Evolutionary conservation across 2,797 vertebrate genomes (phyloP), one percentile per base, ranked within the genome.

Genomic region (Melanotaenia pygmaea): DNA sequence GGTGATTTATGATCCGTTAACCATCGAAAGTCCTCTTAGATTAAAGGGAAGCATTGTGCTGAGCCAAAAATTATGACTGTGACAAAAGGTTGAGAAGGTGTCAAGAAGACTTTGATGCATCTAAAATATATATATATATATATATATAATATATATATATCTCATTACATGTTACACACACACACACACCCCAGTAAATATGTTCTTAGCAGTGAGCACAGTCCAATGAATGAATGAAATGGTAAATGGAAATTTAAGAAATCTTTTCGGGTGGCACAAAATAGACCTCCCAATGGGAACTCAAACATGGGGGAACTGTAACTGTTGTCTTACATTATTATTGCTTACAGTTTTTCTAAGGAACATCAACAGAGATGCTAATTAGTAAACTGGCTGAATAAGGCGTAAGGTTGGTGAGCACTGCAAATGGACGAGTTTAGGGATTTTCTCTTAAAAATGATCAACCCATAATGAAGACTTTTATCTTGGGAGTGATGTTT

Each of bases 1-100:
- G 69, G 50, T 93, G 89, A 93, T 92, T 92, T 91, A 94, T 93
- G 85, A 91, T 72, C 81, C 30, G 37, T 57, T 66, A 88, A 89
- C 80, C 78, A 54, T 75, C 70, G 58, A 58, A 79, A 82, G 74
- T 67, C 73, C 69, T 50, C 72, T 59, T 74, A 71, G 74, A 85
- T 89, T 87, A 87, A 82, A 89, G 77, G 78, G 67, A 87, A 16
- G 64, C 59, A 51, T 69, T 18, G 32, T 14, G 2, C 73, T 64
- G 45, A 87, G 56, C 22, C 72, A 89, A 86, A 88, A 70, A 75
- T 74, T 83, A 81, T 84, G 76, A 81, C 64, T 77, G 75, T 76
- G 77, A 80, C 50, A 67, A 67, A 79, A 68, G 64, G 67, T 78
- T 74, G 71, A 73, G 67, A 47, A 78, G 11, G 63, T 73, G 80